phyloP scores from a whole-genome alignment of 2,888 invertebrate species.

The Strigamia crassipes region DNA sequence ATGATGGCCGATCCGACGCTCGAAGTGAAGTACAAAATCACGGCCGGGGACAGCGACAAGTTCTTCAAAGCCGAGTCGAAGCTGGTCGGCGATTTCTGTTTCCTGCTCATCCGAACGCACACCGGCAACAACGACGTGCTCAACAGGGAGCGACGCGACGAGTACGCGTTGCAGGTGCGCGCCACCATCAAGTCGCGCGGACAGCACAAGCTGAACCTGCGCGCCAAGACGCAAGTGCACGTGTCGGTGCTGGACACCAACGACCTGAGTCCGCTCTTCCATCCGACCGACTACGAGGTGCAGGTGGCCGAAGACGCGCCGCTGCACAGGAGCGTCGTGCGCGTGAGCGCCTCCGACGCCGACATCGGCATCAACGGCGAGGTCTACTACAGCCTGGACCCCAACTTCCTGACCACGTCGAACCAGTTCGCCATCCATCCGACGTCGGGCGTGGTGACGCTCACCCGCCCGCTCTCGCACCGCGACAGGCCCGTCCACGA shows the following conservation, averaged over 20 bases:
- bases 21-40: slow-evolving; percentile 79
- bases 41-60: slow-evolving; percentile 82
- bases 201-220: slow-evolving; percentile 54
- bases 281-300: slow-evolving; percentile 83
- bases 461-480: slow-evolving; percentile 77
- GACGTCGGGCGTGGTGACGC: slow-evolving; percentile 82
- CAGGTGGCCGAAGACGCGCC: slow-evolving; percentile 87
- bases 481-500: slow-evolving; percentile 73
- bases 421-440: slow-evolving; percentile 92
- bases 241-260: slow-evolving; percentile 81
- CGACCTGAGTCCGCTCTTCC: slow-evolving; percentile 92
- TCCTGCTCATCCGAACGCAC: slow-evolving; percentile 84
- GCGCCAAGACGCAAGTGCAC: slow-evolving; percentile 73
- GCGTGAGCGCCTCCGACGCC: slow-evolving; percentile 89
- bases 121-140: slow-evolving; percentile 84
- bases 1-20: slow-evolving; percentile 60
- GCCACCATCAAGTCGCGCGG: slow-evolving; percentile 51
- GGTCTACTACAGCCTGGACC: slow-evolving; percentile 90
- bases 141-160: slow-evolving; percentile 88
- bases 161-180: slow-evolving; percentile 77
- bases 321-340: slow-evolving; percentile 77
- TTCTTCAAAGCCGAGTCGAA: slow-evolving; percentile 92
- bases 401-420: slow-evolving; percentile 64
- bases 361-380: slow-evolving; percentile 95
- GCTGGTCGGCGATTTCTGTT: slow-evolving; percentile 89